A percentile compares a stretch with the other conserved stretches of the same genome.
Conservation (phyloP, 2,888 invertebrate species). For the Brachyptera putata region DNA sequence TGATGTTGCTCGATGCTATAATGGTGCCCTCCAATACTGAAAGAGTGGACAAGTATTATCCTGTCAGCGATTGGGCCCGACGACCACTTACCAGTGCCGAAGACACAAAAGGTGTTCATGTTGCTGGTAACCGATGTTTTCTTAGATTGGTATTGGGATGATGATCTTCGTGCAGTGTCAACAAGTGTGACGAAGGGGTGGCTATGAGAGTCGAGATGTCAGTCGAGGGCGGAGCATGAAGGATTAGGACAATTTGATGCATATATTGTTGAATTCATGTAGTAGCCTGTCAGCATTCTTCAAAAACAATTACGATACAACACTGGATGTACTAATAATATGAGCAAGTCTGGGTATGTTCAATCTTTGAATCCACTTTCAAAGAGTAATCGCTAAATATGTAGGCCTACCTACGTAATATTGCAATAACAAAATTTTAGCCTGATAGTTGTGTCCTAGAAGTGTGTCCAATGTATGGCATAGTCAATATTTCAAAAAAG, state of each 20-base stretch:
- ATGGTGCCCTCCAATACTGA: slow-evolving; percentile 23
- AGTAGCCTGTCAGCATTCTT: slow-evolving; percentile 4
- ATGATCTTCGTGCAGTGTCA: not conserved
- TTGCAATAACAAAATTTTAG: too few relatives aligned
- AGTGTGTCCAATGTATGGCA: too few relatives aligned
- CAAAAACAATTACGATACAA: slow-evolving; percentile 3
- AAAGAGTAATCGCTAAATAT: too few relatives aligned
- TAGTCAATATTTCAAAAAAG: too few relatives aligned
- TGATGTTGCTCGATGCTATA: slow-evolving; percentile 10
- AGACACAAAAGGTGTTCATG: not conserved
- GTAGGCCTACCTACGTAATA: too few relatives aligned
- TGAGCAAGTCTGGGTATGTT: too few relatives aligned
- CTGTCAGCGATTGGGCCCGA: slow-evolving; percentile 16
- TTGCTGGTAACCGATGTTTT: not conserved
- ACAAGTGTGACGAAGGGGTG: slow-evolving; percentile 2
- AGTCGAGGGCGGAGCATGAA: not conserved
- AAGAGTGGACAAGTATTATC: slow-evolving; percentile 32
- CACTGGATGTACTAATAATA: too few relatives aligned
- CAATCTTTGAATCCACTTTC: too few relatives aligned
- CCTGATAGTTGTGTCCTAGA: too few relatives aligned
- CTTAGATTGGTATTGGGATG: not conserved
- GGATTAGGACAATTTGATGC: not conserved
- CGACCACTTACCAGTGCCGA: slow-evolving; percentile 6
- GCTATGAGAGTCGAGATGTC: not conserved
- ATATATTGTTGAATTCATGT: too few relatives aligned